phyloP scores from a whole-genome alignment of 2,888 invertebrate genomes.

The Mimumesa dahlbomi region DNA sequence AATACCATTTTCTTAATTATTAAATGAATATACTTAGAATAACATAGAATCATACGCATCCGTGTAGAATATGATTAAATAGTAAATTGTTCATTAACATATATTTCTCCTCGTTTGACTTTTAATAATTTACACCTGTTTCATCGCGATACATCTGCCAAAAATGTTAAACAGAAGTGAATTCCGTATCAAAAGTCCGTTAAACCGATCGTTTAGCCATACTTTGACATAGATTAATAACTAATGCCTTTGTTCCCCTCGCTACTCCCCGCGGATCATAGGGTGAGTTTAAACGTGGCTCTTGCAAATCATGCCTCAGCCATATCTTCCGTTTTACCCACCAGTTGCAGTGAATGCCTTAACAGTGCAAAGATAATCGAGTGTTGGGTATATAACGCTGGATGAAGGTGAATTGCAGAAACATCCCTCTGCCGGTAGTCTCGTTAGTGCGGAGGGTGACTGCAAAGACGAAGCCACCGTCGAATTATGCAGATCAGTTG shows the following conservation, averaged over 20 bases:
- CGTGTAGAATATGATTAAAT: too few species aligned
- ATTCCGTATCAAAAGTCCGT: too few species aligned
- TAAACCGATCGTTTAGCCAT: neutral
- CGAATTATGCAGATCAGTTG: conserved; percentile 75
- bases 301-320: conserved; percentile 60
- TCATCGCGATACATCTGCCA: too few species aligned
- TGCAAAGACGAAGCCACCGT: conserved; percentile 59
- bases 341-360: conserved; percentile 74
- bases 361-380: conserved; percentile 77
- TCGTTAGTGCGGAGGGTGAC: conserved; percentile 65
- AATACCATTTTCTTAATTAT: too few species aligned
- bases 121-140: too few species aligned
- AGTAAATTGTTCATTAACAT: too few species aligned
- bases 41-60: too few species aligned
- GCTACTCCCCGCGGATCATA: conserved; percentile 37
- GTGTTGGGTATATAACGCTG: conserved; percentile 65
- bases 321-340: conserved; percentile 66
- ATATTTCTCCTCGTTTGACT: too few species aligned
- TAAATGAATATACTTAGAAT: too few species aligned
- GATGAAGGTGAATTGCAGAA: conserved; percentile 78
- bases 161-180: too few species aligned
- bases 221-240: conserved; percentile 60
- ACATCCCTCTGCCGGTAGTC: conserved; percentile 69
- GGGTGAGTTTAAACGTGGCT: conserved; percentile 48
- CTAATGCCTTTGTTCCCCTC: conserved; percentile 32